Percentiles rank a stretch among this genome's conserved stretches.
phyloP scores from a whole-genome alignment of 1,140 invertebrate species.

The Vollenhovia emeryi region DNA sequence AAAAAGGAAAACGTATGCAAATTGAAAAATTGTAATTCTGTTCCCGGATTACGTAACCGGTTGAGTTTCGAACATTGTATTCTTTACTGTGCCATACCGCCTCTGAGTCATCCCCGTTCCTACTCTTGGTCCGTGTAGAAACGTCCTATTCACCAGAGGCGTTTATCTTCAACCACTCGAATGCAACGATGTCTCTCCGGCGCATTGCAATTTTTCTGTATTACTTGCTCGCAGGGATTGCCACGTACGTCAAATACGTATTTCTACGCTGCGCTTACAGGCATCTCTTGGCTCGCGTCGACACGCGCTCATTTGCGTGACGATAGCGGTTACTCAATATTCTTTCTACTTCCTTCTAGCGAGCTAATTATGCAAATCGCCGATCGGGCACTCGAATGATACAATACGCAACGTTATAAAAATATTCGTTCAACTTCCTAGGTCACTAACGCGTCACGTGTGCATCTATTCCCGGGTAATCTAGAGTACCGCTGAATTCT shows the following conservation, averaged over 20 bases:
- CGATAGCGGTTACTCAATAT: neutral
- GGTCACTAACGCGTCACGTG: neutral
- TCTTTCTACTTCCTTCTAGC: neutral
- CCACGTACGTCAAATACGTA: neutral
- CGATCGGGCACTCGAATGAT: neutral
- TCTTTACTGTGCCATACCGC: neutral
- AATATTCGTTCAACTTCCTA: neutral
- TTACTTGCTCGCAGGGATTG: neutral
- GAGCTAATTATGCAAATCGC: neutral
- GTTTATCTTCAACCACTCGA: neutral
- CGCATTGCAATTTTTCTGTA: too few relatives aligned
- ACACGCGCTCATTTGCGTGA: neutral
- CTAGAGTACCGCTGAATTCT: conserved; percentile 30
- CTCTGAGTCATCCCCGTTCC: neutral
- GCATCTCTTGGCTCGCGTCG: neutral
- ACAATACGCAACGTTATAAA: neutral
- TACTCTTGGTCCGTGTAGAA: neutral
- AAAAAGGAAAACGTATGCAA: neutral
- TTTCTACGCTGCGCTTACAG: neutral
- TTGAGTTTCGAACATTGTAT: neutral
- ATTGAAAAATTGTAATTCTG: neutral
- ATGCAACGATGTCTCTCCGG: neutral
- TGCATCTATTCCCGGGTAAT: neutral
- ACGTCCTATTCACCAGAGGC: neutral
- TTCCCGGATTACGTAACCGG: neutral